Conservation (phyloP, 2,113 vertebrate genomes). For the Condylura cristata region DNA sequence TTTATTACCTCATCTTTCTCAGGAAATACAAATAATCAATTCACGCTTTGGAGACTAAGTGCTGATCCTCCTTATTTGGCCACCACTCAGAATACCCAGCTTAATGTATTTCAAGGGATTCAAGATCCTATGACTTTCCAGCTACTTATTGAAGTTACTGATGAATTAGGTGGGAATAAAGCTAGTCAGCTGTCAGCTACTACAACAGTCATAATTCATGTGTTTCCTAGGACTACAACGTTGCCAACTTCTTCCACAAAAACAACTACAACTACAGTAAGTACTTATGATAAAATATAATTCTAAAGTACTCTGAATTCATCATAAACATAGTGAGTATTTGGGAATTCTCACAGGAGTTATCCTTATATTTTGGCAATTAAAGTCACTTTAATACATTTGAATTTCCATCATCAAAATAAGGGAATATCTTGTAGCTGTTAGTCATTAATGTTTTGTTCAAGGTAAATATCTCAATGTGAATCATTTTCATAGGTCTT, state of each 20-base stretch:
- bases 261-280: conserved; percentile 30
- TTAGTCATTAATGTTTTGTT: conserved; percentile 41
- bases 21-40: conserved; percentile 80
- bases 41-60: conserved; percentile 71
- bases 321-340: conserved; percentile 34
- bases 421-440: neutral
- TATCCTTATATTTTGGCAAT: conserved; percentile 39
- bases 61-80: conserved; percentile 68
- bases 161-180: conserved; percentile 79
- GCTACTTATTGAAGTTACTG: conserved; percentile 77
- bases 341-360: neutral
- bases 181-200: conserved; percentile 67
- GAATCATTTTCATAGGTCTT: neutral
- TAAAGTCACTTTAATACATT: conserved; percentile 24
- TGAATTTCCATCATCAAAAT: neutral
- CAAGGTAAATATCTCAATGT: neutral
- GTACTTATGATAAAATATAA: conserved; percentile 33
- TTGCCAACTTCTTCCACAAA: conserved; percentile 41
- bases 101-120: conserved; percentile 72
- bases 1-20: conserved; percentile 62
- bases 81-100: conserved; percentile 68
- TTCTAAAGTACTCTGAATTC: conserved; percentile 38
- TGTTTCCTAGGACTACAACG: conserved; percentile 61
- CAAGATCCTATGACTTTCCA: conserved; percentile 60
- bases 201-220: conserved; percentile 63